Conservation (phyloP, 2,888 invertebrate species). For the Phortica magna region DNA sequence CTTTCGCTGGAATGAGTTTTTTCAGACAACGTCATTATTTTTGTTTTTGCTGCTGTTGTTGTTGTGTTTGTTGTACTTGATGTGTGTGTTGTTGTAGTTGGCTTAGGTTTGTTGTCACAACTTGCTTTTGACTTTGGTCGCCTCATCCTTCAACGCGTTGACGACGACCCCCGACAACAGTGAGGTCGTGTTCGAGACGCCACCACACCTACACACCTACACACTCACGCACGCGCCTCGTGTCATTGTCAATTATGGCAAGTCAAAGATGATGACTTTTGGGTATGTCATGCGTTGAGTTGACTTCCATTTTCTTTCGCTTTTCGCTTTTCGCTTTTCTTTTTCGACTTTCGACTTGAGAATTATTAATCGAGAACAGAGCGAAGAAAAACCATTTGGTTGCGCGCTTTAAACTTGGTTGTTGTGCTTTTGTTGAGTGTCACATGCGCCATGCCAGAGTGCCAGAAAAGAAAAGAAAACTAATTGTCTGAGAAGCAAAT, state of each 20-base stretch:
- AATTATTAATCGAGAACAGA: neutral
- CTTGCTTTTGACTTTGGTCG: neutral
- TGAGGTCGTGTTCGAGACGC: neutral
- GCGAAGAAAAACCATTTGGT: neutral
- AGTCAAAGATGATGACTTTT: conserved; percentile 31
- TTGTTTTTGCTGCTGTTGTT: conserved; percentile 1
- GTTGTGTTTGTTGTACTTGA: neutral
- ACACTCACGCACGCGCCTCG: neutral
- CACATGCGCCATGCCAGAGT: neutral
- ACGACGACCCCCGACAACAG: neutral
- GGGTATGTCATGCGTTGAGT: neutral
- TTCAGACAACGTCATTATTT: conserved; percentile 6
- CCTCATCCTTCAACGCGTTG: neutral
- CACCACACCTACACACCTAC: neutral
- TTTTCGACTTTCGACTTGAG: neutral
- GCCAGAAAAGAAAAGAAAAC: neutral
- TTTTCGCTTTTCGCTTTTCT: neutral
- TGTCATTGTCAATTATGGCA: conserved; percentile 32
- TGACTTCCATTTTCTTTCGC: conserved; percentile 19
- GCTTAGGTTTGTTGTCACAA: neutral
- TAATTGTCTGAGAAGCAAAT: neutral
- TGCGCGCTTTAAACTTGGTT: neutral
- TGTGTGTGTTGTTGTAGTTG: neutral
- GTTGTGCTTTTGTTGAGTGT: neutral
- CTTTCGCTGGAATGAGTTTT: conserved; percentile 20